Percentiles rank a stretch among this genome's conserved stretches.
Evolutionary conservation across 2,113 vertebrate species (phyloP).

Genomic region (Neopipo cinnamomea): DNA sequence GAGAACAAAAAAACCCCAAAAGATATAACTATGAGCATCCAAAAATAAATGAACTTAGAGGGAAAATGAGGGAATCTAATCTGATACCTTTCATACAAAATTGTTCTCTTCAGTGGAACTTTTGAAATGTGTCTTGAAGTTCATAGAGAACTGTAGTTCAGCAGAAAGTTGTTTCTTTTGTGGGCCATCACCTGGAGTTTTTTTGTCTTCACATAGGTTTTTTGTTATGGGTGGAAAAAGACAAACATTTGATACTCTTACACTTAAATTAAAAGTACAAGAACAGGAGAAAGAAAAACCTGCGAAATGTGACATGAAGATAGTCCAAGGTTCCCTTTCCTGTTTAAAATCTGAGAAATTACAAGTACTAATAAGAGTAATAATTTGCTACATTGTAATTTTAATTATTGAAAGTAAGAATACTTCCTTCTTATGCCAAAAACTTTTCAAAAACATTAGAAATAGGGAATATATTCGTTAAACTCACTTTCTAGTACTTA

Average conservation of each 20-base stretch:
- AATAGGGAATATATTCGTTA: not conserved
- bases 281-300: not conserved
- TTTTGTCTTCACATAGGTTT: not conserved
- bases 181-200: not conserved
- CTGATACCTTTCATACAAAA: not conserved
- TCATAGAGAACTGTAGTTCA: not conserved
- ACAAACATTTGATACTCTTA: not conserved
- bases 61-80: not conserved
- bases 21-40: not conserved
- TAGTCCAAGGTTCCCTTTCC: not conserved
- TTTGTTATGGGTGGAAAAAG: not conserved
- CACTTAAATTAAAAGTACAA: not conserved
- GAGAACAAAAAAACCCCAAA: not conserved
- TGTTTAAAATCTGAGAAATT: not conserved
- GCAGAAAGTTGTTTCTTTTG: not conserved
- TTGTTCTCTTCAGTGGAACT: not conserved
- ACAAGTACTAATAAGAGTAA: not conserved
- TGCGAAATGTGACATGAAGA: not conserved
- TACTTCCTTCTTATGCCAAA: not conserved
- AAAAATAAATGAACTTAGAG: not conserved
- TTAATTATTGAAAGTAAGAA: not conserved
- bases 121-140: not conserved
- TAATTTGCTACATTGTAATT: not conserved
- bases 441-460: not conserved
- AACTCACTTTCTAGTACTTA: not conserved